Evolutionary conservation across 2,797 vertebrate genomes (phyloP).

Genomic region (Mus spretus): DNA sequence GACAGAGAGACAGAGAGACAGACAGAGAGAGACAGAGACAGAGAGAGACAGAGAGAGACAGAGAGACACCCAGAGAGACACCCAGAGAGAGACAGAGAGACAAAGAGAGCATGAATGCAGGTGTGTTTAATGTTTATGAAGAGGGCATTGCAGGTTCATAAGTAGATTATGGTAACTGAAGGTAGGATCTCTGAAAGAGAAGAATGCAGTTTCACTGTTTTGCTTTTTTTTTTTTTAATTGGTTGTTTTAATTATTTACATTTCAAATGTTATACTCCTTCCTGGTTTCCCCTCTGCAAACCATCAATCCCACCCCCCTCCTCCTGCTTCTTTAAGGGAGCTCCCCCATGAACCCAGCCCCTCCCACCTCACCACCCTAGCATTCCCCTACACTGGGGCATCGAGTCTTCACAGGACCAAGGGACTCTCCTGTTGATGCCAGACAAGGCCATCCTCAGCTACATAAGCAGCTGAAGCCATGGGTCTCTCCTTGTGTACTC

Average conservation of each 20-base stretch:
- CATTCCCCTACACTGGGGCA: background rate
- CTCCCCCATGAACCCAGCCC: background rate
- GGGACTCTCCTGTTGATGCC: background rate
- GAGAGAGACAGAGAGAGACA: background rate
- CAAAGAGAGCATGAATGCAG: no score
- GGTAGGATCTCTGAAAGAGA: background rate
- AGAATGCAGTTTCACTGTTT: background rate
- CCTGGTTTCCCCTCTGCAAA: background rate
- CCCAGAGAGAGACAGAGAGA: no score
- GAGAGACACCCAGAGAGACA: no score
- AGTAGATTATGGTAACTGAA: background rate
- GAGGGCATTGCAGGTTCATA: background rate
- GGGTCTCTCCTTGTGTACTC: background rate
- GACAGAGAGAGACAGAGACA: no score
- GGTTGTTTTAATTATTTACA: background rate
- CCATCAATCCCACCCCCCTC: fast-evolving
- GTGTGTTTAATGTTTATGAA: no score
- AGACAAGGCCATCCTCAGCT: background rate
- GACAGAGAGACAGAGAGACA: no score
- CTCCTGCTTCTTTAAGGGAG: background rate
- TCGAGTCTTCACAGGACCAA: background rate
- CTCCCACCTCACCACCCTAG: background rate
- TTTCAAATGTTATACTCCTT: background rate
- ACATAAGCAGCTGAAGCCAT: background rate
- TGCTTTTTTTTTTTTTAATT: background rate